These are phyloP conservation scores for Agelas oroides DNA, from an alignment of 37 sponge, comb jelly and placozoan species.

Conservation along the genomic window DNA sequence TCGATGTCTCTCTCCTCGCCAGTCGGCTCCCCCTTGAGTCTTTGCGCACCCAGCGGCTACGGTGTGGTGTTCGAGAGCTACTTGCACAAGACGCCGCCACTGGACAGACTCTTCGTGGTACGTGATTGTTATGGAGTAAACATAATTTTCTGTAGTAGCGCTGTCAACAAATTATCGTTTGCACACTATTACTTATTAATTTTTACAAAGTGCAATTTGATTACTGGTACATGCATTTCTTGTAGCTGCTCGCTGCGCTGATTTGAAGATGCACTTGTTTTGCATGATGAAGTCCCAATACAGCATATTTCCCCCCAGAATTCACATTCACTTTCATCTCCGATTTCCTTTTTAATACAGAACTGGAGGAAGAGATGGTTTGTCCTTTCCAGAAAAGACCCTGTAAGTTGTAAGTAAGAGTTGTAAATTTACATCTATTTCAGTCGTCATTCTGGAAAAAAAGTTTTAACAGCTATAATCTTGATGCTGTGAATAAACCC, in stretches of 20 bases:
- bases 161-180: not conserved
- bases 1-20: constrained; percentile 2
- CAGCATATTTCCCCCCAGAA: too few relatives aligned
- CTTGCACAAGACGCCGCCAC: constrained; percentile 73
- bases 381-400: constrained; percentile 57
- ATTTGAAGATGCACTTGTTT: not conserved
- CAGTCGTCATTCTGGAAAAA: too few relatives aligned
- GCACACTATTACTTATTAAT: not conserved
- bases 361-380: constrained; percentile 85
- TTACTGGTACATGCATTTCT: not conserved
- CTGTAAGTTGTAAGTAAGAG: constrained; percentile 36
- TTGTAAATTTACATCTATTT: too few relatives aligned
- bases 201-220: not conserved
- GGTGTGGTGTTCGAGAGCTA: constrained; percentile 73
- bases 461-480: too few relatives aligned
- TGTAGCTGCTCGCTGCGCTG: not conserved
- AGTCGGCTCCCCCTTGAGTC: not conserved
- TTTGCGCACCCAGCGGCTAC: constrained; percentile 1
- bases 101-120: constrained; percentile 53
- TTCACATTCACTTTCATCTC: too few relatives aligned
- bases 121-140: too few relatives aligned
- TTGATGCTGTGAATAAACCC: too few relatives aligned
- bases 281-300: too few relatives aligned
- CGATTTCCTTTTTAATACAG: constrained; percentile 44
- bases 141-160: too few relatives aligned